phyloP scores from a whole-genome alignment of 2,113 vertebrate species.

The Corvus hawaiiensis region DNA sequence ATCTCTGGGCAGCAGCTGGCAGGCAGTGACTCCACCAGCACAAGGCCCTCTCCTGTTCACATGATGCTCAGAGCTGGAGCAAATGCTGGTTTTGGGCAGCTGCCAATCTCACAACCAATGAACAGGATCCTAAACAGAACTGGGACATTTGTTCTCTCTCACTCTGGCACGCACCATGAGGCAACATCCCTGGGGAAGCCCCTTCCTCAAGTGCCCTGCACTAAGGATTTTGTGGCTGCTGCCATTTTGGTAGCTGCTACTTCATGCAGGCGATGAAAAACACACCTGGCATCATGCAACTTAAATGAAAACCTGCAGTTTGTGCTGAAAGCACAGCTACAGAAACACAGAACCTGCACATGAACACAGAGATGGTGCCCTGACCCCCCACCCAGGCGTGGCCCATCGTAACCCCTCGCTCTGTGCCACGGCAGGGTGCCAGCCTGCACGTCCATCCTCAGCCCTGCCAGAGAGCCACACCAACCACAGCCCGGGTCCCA shows the following conservation, averaged over 20 bases:
- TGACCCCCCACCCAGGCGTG: rapidly evolving
- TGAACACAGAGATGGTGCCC: neutral
- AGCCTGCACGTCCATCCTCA: neutral
- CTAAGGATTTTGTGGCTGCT: neutral
- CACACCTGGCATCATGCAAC: neutral
- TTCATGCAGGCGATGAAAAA: rapidly evolving
- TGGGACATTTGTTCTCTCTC: neutral
- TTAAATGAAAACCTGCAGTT: neutral
- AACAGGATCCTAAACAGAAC: neutral
- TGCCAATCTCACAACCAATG: neutral
- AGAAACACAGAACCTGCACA: neutral
- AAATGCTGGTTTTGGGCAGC: neutral
- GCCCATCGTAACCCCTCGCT: rapidly evolving
- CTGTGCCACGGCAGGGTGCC: neutral
- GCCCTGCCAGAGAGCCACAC: neutral
- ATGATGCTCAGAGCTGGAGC: neutral
- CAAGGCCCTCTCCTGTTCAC: neutral
- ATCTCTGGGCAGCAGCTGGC: neutral
- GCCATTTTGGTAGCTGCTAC: neutral
- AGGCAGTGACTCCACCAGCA: neutral
- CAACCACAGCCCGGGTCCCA: rapidly evolving
- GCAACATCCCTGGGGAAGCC: neutral
- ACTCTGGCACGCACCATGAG: rapidly evolving
- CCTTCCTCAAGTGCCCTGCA: neutral
- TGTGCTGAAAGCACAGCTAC: neutral